Percentiles rank a stretch among this genome's conserved stretches.
Conservation (phyloP, 2,113 vertebrate species). For the Chloebia gouldiae region DNA sequence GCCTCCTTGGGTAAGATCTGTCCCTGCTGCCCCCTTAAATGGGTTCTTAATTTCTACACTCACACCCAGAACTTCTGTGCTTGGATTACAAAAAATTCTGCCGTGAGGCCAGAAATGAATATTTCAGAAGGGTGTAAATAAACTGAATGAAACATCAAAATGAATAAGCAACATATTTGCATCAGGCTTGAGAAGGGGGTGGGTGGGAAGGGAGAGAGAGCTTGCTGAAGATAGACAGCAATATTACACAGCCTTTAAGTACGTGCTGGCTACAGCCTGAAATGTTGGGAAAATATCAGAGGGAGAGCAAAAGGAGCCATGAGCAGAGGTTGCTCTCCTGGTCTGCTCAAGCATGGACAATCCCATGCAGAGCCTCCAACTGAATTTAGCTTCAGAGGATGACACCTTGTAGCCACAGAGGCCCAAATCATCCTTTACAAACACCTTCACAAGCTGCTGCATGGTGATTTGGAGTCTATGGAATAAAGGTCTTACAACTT, state of each 20-base stretch:
- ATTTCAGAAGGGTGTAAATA: background rate
- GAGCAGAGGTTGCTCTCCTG: background rate
- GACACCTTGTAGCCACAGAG: background rate
- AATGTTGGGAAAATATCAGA: background rate
- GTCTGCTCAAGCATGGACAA: background rate
- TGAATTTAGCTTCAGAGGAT: background rate
- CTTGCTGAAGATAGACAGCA: background rate
- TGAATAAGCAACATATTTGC: background rate
- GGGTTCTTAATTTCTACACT: background rate
- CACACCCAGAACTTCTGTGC: accelerated
- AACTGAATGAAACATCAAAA: background rate
- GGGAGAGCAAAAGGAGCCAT: background rate
- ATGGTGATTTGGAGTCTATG: background rate
- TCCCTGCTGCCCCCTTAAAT: accelerated
- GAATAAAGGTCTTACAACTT: background rate
- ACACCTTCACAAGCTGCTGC: background rate
- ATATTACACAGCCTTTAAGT: background rate
- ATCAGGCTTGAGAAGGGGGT: background rate
- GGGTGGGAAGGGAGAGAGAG: background rate
- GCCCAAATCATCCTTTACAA: background rate
- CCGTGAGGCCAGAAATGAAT: background rate
- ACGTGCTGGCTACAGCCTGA: background rate
- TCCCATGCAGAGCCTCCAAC: background rate
- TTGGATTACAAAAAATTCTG: background rate
- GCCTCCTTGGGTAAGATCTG: background rate